Base-by-base conservation (phyloP, 2,113 vertebrate species). In the Eonycteris spelaea region DNA sequence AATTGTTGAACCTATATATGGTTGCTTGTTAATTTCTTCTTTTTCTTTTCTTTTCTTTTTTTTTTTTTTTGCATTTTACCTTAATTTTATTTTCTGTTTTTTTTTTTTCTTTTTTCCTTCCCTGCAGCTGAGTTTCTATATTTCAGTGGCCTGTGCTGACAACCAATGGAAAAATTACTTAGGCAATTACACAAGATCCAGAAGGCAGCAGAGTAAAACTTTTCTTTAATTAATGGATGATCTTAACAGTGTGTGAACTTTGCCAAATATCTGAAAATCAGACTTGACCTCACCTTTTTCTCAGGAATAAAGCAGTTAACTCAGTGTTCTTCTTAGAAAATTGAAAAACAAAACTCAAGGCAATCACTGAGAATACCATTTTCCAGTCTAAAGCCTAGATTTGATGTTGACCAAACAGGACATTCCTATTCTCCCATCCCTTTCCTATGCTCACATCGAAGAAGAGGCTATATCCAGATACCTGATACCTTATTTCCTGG, bases 151-250 rank as follows among this genome's bases (percentile, higher is more conserved):
- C 38, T 55, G 35, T 6, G 24, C 1, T 55, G 30, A 85, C 16
- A 38, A 86, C 12, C 5, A n/a, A 45, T 33, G 28, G 28, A 85
- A 61, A 13, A 91, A 74, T n/a, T 67, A 63, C 13, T 79, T 85
- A 45, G 48, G 33, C 24, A 67, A 63, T 74, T 65, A 73, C 10
- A 30, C 28, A 73, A 38, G 18, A 30, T 93, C 95, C 96, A 94
- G 91, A 61, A 97, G 96, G 96, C 97, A 91, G 95, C 93, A 97
- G 51, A 96, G 77, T 75, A 84, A 90, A 93, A 22, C 30, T 89
- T 74, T 83, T 80, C 74, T 48, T 73, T 51, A 33, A 35, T 24
- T 61, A 79, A 77, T 77, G 40, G 8, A 2, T 4, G 30, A 1
- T 28, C 19, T 65, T 18, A 22, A 40, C 24, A 16, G 35, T 21